phyloP scores from a whole-genome alignment of 1,140 invertebrate genomes.

The Dreissena rostriformis region DNA sequence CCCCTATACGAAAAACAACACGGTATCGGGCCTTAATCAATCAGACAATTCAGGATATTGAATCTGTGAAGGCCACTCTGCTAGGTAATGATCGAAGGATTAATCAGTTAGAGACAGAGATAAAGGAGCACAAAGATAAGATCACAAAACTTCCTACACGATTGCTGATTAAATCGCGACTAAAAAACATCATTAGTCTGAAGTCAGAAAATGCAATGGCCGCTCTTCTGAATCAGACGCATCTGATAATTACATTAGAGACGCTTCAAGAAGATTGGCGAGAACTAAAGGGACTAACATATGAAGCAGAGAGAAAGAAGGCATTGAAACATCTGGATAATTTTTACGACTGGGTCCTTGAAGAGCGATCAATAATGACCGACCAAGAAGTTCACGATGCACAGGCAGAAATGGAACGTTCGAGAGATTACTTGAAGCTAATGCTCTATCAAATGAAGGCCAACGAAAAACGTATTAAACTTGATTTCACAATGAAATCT shows the following conservation, averaged over 20 bases:
- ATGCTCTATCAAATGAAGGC: constrained; percentile 33
- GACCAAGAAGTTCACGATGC: constrained; percentile 44
- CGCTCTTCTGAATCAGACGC: constrained; percentile 36
- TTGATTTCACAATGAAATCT: constrained; percentile 18
- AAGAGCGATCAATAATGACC: constrained; percentile 41
- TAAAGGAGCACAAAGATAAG: constrained; percentile 23
- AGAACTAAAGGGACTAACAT: constrained; percentile 1
- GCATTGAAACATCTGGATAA: background rate
- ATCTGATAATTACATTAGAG: constrained; percentile 4
- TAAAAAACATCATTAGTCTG: background rate
- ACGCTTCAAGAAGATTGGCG: constrained; percentile 23
- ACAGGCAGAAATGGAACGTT: constrained; percentile 27
- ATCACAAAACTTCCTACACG: background rate
- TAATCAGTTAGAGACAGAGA: background rate
- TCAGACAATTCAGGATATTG: constrained; percentile 82
- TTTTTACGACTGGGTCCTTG: constrained; percentile 30
- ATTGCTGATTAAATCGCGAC: constrained; percentile 4
- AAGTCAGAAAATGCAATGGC: constrained; percentile 34
- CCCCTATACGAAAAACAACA: constrained; percentile 84
- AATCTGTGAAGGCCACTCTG: constrained; percentile 82
- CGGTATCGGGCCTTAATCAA: constrained; percentile 85
- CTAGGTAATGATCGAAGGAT: constrained; percentile 58
- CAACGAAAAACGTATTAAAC: constrained; percentile 6
- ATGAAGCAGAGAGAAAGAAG: constrained; percentile 3
- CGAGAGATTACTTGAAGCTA: constrained; percentile 18